A percentile compares a stretch with the other conserved stretches of the same genome.
These are phyloP conservation scores for Podilymbus podiceps DNA, from an alignment of 2,113 vertebrate species.

Conservation along the genomic window DNA sequence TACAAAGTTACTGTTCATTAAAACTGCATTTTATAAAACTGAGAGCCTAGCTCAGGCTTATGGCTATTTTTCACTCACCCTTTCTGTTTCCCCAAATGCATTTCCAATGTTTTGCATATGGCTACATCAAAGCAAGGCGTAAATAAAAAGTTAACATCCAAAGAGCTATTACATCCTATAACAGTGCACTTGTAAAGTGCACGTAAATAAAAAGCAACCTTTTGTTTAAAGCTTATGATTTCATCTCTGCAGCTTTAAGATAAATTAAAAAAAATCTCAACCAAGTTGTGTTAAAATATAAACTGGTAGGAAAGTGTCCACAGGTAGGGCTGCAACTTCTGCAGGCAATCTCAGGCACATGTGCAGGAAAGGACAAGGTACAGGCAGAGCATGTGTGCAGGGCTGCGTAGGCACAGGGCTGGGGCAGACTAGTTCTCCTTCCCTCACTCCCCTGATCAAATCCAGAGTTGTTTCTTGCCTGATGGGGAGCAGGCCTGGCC, in stretches of 20 bases:
- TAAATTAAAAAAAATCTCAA: neutral
- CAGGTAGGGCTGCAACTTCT: neutral
- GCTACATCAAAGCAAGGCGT: neutral
- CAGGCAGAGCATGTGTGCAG: neutral
- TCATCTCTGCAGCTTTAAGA: neutral
- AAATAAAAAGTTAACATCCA: neutral
- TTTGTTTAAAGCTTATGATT: neutral
- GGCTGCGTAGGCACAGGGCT: neutral
- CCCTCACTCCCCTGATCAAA: neutral
- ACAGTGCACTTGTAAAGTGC: neutral
- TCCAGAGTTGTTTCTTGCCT: neutral
- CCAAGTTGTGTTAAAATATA: neutral
- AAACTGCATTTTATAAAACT: neutral
- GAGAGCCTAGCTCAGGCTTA: neutral
- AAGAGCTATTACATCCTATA: neutral
- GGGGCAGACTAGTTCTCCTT: neutral
- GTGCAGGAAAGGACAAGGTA: neutral
- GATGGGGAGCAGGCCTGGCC: neutral
- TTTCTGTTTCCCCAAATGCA: neutral
- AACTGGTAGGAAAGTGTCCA: neutral
- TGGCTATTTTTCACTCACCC: neutral
- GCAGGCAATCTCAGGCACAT: fast-evolving
- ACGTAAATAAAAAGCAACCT: neutral
- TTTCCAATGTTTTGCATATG: conserved; percentile 18
- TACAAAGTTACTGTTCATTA: neutral